Percentiles rank a stretch among this genome's conserved stretches.
These are phyloP conservation scores for Chrysopa pallens DNA, from an alignment of 1,140 invertebrate species.

Conservation along the genomic window DNA sequence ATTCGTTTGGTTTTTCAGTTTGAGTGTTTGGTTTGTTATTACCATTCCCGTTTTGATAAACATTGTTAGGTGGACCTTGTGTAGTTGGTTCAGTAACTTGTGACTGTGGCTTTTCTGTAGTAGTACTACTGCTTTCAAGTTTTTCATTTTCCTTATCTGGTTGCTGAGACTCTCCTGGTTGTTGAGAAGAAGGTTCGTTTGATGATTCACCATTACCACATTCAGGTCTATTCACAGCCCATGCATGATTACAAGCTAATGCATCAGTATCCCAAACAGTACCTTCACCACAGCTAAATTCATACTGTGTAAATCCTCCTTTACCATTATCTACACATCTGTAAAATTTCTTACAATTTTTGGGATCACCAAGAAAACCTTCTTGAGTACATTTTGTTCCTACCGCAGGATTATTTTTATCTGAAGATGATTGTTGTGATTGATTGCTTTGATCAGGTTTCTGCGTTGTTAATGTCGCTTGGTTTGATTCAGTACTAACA, in stretches of 20 bases:
- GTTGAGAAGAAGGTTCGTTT: slow-evolving; percentile 1
- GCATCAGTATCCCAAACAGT: slow-evolving; percentile 39
- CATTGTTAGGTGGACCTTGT: too few relatives aligned
- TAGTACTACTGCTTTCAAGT: too few relatives aligned
- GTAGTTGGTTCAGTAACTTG: too few relatives aligned
- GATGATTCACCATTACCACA: slow-evolving; percentile 8
- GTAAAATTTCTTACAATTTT: slow-evolving; percentile 48
- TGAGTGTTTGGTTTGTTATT: too few relatives aligned
- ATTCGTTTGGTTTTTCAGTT: neutral
- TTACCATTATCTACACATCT: slow-evolving; percentile 38
- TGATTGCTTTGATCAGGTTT: slow-evolving; percentile 8
- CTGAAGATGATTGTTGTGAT: slow-evolving; percentile 5
- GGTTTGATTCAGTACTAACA: slow-evolving; percentile 4
- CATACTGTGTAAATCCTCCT: slow-evolving; percentile 29
- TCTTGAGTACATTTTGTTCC: slow-evolving; percentile 7
- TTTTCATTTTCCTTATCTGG: slow-evolving; percentile 1
- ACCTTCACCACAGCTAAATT: slow-evolving; percentile 41
- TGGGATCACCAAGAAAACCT: slow-evolving; percentile 24
- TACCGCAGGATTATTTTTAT: neutral
- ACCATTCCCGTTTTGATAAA: too few relatives aligned
- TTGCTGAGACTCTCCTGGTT: slow-evolving; percentile 5
- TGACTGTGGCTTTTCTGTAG: too few relatives aligned
- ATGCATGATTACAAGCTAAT: slow-evolving; percentile 38
- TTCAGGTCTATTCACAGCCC: slow-evolving; percentile 17
- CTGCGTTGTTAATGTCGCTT: neutral